A percentile compares a stretch with the other conserved stretches of the same genome.
Evolutionary conservation across 2,797 vertebrate species (phyloP).

Genomic region (Epinephelus awoara): DNA sequence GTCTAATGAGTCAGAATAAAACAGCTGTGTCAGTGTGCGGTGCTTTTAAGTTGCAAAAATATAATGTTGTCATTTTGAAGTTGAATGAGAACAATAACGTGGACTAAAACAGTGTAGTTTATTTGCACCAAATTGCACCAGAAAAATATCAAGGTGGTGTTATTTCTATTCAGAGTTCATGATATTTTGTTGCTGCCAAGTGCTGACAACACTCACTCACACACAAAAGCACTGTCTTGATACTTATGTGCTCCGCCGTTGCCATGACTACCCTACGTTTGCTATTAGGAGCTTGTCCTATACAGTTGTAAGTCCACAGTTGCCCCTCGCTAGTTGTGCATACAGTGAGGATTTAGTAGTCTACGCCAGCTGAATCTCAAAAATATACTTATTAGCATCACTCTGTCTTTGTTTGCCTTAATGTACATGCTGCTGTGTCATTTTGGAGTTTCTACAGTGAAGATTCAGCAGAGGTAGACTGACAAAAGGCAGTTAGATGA

Average conservation of each 20-base stretch:
- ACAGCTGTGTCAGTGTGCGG: too few species aligned
- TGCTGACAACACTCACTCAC: constrained; percentile 13
- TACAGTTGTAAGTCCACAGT: constrained; percentile 12
- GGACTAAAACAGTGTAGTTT: too few species aligned
- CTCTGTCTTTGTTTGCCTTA: neutral
- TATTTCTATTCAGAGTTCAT: constrained; percentile 1
- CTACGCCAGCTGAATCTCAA: neutral
- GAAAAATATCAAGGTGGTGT: neutral
- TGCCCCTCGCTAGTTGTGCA: neutral
- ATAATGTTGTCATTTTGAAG: too few species aligned
- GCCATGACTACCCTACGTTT: constrained; percentile 23
- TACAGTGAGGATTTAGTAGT: constrained; percentile 9
- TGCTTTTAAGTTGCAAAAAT: too few species aligned
- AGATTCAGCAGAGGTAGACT: neutral
- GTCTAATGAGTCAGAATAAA: too few species aligned
- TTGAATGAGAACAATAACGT: too few species aligned
- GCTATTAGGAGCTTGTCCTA: constrained; percentile 24
- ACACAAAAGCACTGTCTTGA: constrained; percentile 10
- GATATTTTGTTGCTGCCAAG: constrained; percentile 7
- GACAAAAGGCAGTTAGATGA: constrained; percentile 12
- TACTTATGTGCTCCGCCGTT: constrained; percentile 17
- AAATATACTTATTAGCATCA: neutral
- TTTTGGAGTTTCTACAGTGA: constrained; percentile 5
- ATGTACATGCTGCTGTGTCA: neutral
- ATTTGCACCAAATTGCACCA: too few species aligned